phyloP scores from a whole-genome alignment of 2,113 vertebrate species.

The Phaethon lepturus region DNA sequence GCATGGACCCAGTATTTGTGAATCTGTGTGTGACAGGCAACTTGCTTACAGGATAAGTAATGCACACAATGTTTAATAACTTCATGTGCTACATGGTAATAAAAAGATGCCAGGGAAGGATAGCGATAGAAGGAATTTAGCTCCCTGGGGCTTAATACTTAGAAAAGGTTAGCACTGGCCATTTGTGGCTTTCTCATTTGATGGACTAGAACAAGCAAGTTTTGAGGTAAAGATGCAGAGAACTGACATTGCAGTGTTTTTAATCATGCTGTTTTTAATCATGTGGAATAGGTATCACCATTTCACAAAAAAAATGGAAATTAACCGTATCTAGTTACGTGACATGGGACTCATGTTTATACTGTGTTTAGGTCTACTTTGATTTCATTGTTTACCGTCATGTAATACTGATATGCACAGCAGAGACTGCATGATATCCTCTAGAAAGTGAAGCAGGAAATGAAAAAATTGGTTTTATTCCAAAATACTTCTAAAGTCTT shows the following conservation, averaged over 20 bases:
- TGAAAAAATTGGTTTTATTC: background rate
- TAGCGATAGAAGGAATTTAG: background rate
- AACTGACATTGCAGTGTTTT: background rate
- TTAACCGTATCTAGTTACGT: background rate
- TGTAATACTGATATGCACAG: background rate
- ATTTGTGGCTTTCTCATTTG: background rate
- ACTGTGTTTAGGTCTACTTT: background rate
- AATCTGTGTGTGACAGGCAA: background rate
- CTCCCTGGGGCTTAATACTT: background rate
- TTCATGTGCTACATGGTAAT: accelerated
- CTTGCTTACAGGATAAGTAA: background rate
- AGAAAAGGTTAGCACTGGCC: background rate
- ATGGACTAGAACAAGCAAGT: background rate
- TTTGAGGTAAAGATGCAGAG: background rate
- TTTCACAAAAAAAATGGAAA: background rate
- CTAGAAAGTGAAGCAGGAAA: background rate
- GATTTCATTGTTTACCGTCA: background rate
- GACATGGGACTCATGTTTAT: background rate
- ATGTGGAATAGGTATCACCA: background rate
- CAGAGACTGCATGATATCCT: background rate
- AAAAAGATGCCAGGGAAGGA: background rate
- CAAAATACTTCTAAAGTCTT: background rate
- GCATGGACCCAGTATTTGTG: background rate
- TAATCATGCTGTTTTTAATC: background rate
- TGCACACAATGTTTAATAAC: background rate